These are phyloP conservation scores for Mormyrops attenuatus DNA, from an alignment of 2,797 vertebrate genomes.

Conservation along the genomic window DNA sequence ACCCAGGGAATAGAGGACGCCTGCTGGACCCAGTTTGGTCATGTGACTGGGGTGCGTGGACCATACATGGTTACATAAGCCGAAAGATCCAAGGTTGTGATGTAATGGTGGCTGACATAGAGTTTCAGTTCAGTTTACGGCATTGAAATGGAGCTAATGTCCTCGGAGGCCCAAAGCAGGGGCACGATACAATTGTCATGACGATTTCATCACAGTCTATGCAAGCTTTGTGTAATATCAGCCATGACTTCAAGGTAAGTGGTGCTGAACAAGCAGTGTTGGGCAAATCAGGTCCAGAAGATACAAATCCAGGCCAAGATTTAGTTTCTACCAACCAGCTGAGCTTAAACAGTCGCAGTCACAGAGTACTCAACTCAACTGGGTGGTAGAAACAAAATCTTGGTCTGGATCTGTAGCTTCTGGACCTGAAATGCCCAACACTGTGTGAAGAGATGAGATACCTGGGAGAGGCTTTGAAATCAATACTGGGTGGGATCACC, in stretches of 20 bases:
- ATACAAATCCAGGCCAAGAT: not conserved
- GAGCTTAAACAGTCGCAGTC: not conserved
- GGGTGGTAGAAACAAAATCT: not conserved
- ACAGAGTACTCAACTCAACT: not conserved
- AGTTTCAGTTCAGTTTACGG: not conserved
- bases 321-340: not conserved
- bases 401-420: not conserved
- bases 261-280: not conserved
- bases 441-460: not conserved
- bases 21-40: not conserved
- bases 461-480: not conserved
- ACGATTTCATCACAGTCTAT: not conserved
- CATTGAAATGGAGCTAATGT: not conserved
- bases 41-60: not conserved
- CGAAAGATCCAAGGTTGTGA: not conserved
- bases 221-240: not conserved
- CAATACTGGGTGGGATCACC: not conserved
- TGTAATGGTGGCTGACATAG: not conserved
- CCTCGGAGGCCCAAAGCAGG: not conserved
- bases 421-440: not conserved
- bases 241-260: not conserved
- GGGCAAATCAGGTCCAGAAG: not conserved
- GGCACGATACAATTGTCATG: not conserved
- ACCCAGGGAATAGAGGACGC: not conserved
- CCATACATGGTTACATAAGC: not conserved